These are phyloP conservation scores for Caracal caracal DNA, from an alignment of 2,113 vertebrate species.

Conservation along the genomic window DNA sequence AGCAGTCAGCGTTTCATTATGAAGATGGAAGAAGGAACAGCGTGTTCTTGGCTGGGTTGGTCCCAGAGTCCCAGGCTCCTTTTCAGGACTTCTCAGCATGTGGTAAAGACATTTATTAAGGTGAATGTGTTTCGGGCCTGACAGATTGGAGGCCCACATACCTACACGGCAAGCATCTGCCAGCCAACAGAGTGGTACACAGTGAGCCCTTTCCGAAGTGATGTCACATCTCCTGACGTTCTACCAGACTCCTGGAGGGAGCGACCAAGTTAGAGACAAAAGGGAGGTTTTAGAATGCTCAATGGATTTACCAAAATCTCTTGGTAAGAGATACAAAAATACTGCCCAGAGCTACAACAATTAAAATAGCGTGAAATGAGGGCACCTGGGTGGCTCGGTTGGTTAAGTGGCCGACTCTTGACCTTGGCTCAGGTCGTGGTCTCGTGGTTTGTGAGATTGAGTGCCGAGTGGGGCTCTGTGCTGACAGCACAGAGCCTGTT, in stretches of 20 bases:
- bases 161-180: neutral
- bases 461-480: too few relatives aligned
- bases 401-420: too few relatives aligned
- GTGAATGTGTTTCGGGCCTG: slow-evolving; percentile 18
- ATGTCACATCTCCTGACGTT: neutral
- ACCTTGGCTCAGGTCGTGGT: too few relatives aligned
- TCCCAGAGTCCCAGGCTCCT: slow-evolving; percentile 22
- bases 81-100: slow-evolving; percentile 52
- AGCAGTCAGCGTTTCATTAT: slow-evolving; percentile 17
- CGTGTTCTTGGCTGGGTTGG: slow-evolving; percentile 57
- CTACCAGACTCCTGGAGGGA: neutral
- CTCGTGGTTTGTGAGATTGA: too few relatives aligned
- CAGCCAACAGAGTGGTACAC: neutral
- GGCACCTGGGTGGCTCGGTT: too few relatives aligned
- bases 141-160: neutral
- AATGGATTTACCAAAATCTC: neutral
- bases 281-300: neutral
- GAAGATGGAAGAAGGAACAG: slow-evolving; percentile 64
- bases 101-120: slow-evolving; percentile 60
- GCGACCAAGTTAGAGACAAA: neutral
- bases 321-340: neutral
- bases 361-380: slow-evolving; percentile 14
- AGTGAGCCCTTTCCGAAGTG: neutral
- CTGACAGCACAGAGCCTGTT: too few relatives aligned
- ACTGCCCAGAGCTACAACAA: neutral